These are phyloP conservation scores for Scolanthus callimorphus DNA, from an alignment of 92 coral and sea anemone species.

Conservation along the genomic window DNA sequence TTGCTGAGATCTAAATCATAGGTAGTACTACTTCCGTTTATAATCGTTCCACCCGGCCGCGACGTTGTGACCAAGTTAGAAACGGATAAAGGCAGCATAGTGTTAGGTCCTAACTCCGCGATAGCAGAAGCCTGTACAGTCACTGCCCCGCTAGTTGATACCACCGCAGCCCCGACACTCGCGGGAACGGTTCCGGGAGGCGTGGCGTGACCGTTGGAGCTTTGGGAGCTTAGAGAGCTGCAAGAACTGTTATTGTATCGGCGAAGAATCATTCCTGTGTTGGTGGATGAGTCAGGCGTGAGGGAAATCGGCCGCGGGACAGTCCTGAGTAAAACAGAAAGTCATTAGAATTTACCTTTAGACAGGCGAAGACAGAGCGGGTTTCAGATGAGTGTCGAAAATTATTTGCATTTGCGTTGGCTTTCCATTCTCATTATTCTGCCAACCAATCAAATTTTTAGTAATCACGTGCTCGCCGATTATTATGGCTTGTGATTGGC, in stretches of 20 bases:
- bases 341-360: too few species aligned
- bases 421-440: too few species aligned
- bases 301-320: constrained; percentile 43
- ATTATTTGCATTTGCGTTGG: too few species aligned
- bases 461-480: too few species aligned
- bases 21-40: not conserved
- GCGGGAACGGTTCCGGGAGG: not conserved
- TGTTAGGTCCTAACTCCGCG: constrained; percentile 52
- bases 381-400: too few species aligned
- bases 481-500: too few species aligned
- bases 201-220: constrained; percentile 37
- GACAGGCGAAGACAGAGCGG: not conserved
- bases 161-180: constrained; percentile 49
- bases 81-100: constrained; percentile 27
- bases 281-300: constrained; percentile 60
- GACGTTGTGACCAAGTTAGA: not conserved
- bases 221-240: constrained; percentile 47
- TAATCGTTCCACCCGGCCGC: not conserved
- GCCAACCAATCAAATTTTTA: too few species aligned
- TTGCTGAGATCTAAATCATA: not conserved
- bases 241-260: constrained; percentile 47
- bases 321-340: constrained; percentile 25
- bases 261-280: constrained; percentile 36
- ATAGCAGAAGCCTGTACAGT: constrained; percentile 78
- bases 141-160: constrained; percentile 63